Evolutionary conservation across 2,113 vertebrate species (phyloP), one percentile per base, ranked within the genome.

Genomic region (Ctenodactylus gundi): DNA sequence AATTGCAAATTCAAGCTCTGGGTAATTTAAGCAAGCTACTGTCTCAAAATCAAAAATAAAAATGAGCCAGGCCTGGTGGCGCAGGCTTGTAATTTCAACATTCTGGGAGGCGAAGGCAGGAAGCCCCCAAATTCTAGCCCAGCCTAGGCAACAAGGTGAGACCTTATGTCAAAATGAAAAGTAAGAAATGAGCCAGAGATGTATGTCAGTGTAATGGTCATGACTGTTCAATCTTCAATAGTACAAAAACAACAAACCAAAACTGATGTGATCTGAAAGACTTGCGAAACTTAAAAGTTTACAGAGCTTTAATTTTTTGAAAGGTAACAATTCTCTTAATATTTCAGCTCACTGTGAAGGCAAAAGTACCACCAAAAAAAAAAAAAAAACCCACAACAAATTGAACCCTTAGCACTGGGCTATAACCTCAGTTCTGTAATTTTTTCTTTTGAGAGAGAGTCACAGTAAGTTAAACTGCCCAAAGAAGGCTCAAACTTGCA

Each of bases 241-340:
- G 27, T 73, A 73, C 41, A 36, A 67, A 72, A 73, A 72, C 27
- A 31, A 73, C n/a, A n/a, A n/a, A n/a, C n/a, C n/a, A n/a, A n/a
- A n/a, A n/a, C 39, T 90, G 14, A 53, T 67, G 34, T 46, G 36
- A 90, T 76, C 51, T 84, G 2, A 68, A 93, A 82, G 15, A 82
- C 62, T 72, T 36, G 15, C 65, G 62, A 95, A 92, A 58, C 55
- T 91, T 92, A 84, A 82, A n/a, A n/a, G n/a, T 65, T 1, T 93
- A 89, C 83, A 85, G 6, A 73, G 4, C 41, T 60, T 97, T 58
- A 91, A 67, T 41, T 80, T 85, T 75, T 86, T 94, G 44, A 34
- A 96, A 17, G n/a, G 12, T 51, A 78, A 82, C 41, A 96, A 93
- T 87, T 77, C 68, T 83, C 55, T 90, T 95, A 60, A 96, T 82